phyloP scores from a whole-genome alignment of 2,797 vertebrate genomes.

The Nannoperca australis region DNA sequence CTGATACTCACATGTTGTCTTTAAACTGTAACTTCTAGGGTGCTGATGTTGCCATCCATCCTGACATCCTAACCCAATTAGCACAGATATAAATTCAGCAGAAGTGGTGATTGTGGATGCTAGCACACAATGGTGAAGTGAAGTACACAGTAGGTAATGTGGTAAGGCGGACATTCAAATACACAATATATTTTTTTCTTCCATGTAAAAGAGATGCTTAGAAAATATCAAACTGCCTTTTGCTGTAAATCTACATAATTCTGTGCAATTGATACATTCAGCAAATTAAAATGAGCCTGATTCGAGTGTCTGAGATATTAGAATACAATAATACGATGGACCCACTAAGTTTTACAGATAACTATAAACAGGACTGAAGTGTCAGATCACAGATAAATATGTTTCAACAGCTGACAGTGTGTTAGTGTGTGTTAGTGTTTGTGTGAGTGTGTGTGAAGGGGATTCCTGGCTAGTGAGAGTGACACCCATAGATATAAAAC shows the following conservation, averaged over 20 bases:
- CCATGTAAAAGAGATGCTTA: neutral
- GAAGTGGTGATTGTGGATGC: neutral
- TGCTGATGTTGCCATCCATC: slow-evolving; percentile 46
- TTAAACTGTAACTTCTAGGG: slow-evolving; percentile 25
- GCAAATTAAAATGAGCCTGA: neutral
- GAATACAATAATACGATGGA: neutral
- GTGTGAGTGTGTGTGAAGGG: slow-evolving; percentile 10
- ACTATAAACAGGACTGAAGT: slow-evolving; percentile 4
- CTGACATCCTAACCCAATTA: slow-evolving; percentile 37
- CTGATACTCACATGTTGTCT: slow-evolving; percentile 31
- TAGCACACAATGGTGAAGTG: neutral
- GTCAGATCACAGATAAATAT: slow-evolving; percentile 40
- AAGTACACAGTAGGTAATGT: neutral
- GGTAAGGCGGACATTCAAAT: neutral
- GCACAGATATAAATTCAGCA: slow-evolving; percentile 1
- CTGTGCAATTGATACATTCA: neutral
- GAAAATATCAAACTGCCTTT: neutral
- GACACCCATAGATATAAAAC: slow-evolving; percentile 4
- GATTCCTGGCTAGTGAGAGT: slow-evolving; percentile 25
- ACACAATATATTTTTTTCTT: neutral
- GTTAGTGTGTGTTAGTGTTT: neutral
- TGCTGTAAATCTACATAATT: neutral
- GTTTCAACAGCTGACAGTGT: slow-evolving; percentile 27
- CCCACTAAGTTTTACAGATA: slow-evolving; percentile 4
- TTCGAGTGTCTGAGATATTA: neutral